Base-by-base conservation (phyloP, 2,797 vertebrate genomes). In the Chaenodraco wilsoni region DNA sequence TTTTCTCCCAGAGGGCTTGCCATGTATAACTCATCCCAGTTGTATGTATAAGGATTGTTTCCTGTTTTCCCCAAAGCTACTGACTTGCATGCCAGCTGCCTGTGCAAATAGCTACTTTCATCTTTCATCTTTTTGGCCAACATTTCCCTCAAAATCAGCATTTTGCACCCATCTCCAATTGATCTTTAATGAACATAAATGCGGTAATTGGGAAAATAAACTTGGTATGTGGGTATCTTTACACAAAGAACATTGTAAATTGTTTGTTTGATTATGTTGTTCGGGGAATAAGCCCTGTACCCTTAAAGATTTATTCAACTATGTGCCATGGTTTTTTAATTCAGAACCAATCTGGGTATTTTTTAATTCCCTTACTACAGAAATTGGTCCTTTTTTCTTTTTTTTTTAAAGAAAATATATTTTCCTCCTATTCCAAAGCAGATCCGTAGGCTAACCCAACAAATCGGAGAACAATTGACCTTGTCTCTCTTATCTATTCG, bases 11-110 rank as follows among this genome's bases (percentile, higher is more conserved):
- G 94, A 95, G 91, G 91, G 93, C 90, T 93, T 95, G 89, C 94
- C 95, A 88, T 95, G 95, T 95, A 95, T 94, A 91, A 94, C 89
- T 69, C 94, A 92, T 81, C 94, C 89, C 91, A 93, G 93, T 92
- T 95, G 94, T 95, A 94, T 95, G 93, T 95, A 95, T 94, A 88
- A 92, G 84, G 89, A 91, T 87, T 89, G 86, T 93, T 95, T 93
- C 82, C 90, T 94, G 86, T 89, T 90, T 37, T 86, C 74, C 86
- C 69, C 76, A 19, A 87, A 94, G 87, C 91, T 88, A 86, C 86
- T 90, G 83, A 93, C 88, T 85, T 94, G 94, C 95, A 95, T 95
- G 94, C 90, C 78, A 90, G 88, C 93, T 94, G 93, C 92, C 86
- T 95, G 93, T 94, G 91, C 93, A 90, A 91, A 91, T 75, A 91